phyloP scores from a whole-genome alignment of 1,140 invertebrate species.

The Centruroides vittatus region DNA sequence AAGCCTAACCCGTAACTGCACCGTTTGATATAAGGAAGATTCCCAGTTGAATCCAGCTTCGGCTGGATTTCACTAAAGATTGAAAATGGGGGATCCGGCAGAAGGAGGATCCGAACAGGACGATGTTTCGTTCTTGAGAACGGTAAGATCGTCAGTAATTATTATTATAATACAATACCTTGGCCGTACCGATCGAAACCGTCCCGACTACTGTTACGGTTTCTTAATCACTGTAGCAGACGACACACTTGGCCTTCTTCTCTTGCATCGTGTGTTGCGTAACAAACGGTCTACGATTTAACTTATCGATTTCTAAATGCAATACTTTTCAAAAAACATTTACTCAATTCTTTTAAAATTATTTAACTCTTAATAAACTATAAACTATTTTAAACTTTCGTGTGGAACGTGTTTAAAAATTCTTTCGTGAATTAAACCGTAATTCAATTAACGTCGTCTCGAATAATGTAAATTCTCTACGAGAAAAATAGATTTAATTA shows the following conservation, averaged over 20 bases:
- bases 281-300: background rate
- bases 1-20: no score
- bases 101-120: conserved; percentile 90
- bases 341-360: conserved; percentile 12
- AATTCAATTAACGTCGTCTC: no score
- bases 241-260: background rate
- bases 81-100: conserved; percentile 49
- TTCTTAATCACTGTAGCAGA: background rate
- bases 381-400: no score
- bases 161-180: background rate
- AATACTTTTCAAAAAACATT: conserved; percentile 25
- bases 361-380: no score
- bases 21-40: no score
- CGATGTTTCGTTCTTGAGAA: conserved; percentile 93
- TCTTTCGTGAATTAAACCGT: no score
- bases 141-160: conserved; percentile 50
- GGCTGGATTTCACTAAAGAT: no score
- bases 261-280: background rate
- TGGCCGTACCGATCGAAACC: background rate
- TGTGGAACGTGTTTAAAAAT: no score
- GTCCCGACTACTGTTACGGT: background rate
- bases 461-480: no score
- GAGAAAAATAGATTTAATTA: no score
- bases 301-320: background rate
- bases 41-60: no score